Base-by-base conservation (phyloP, 2,888 invertebrate genomes). In the Coelinius sp. region DNA sequence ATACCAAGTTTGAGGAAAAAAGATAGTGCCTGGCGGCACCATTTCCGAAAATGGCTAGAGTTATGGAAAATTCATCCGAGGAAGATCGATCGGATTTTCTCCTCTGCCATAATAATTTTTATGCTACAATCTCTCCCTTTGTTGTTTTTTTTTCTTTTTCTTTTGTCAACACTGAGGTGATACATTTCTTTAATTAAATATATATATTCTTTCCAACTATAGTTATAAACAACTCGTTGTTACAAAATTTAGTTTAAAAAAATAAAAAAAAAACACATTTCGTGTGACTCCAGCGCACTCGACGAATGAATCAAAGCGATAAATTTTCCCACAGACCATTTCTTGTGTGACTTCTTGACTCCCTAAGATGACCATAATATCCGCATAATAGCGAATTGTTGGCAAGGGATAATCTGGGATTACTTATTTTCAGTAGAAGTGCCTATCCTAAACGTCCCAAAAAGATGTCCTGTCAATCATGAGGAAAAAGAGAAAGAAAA, bases 21-120 rank as follows among this genome's bases (percentile, higher is more conserved):
- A 59, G 59, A 59, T 59, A 59, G 59, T 59, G 59, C 59, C 76
- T 75, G 70, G 77, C 80, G 70, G 77, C 80, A 82, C 81, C 82
- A 83, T 83, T 84, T 83, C 82, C 83, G 79, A 83, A 84, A 86
- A 86, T 83, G 81, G 79, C 77, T 76, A 77, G 84, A 85, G 85
- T 85, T 86, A 85, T 83, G 82, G 84, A 86, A 87, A 86, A 86
- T 85, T 70, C 64, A 68, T 59, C 68, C 71, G 67, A 38, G 62
- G 73, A 76, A 76, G 76, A 76, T 76, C 73, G 76, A 76, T 76
- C 69, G 75, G 31, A 64, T 49, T 52, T 53, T 27, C 63, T 52
- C 59, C 41, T 67, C 64, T 71, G 68, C 67, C 62, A 41, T 22
- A 64, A 46, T 64, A 46, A 64, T 64, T 25, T 44, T 63, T 1